These are phyloP conservation scores for Rousettus madagascariensis DNA, from an alignment of 2,797 vertebrate genomes.

Conservation along the genomic window DNA sequence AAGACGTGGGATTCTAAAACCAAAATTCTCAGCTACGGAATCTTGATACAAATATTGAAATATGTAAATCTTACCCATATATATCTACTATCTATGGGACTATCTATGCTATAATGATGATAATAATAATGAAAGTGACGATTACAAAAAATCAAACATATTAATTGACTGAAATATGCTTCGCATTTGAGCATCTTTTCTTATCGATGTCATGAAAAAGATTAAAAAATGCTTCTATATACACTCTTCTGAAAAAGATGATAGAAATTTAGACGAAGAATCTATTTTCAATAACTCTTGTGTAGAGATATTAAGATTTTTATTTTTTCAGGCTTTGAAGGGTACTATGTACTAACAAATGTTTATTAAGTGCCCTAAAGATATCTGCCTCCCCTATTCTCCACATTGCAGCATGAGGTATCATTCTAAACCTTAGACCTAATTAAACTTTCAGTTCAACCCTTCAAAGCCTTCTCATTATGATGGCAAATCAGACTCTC, in stretches of 20 bases:
- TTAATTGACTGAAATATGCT: too few relatives aligned
- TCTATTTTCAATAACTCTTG: not conserved
- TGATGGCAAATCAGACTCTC: not conserved
- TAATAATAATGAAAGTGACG: not conserved
- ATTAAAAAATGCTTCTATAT: not conserved
- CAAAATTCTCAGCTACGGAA: not conserved
- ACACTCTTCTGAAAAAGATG: not conserved
- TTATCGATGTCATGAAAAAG: not conserved
- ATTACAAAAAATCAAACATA: not conserved
- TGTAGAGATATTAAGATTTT: not conserved
- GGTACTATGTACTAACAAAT: not conserved
- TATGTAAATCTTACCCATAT: not conserved
- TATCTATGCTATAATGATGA: too few relatives aligned
- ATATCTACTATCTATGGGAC: not conserved
- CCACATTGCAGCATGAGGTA: rapidly evolving
- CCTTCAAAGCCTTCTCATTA: not conserved
- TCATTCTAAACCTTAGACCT: not conserved
- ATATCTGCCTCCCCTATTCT: not conserved
- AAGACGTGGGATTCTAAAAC: not conserved
- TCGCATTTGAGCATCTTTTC: not conserved
- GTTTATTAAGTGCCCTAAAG: not conserved
- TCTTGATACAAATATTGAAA: not conserved
- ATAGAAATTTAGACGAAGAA: not conserved
- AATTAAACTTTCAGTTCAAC: not conserved
- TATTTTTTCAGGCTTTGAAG: not conserved